phyloP scores from a whole-genome alignment of 2,113 vertebrate species.

The Felis catus region DNA sequence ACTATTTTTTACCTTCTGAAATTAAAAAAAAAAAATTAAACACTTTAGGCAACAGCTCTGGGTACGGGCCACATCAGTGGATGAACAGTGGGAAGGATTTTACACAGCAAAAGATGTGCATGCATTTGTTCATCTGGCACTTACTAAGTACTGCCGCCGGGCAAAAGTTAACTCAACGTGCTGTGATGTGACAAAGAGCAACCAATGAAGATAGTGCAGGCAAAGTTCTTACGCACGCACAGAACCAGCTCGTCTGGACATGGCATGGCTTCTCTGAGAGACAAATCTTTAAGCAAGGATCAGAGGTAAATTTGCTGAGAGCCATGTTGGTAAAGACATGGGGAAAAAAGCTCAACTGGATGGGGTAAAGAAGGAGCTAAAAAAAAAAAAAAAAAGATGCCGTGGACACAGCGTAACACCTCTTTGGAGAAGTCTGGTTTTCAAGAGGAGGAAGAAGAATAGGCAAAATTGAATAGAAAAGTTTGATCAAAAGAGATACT shows the following conservation, averaged over 20 bases:
- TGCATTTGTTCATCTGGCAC: not conserved
- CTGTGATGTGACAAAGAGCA: not conserved
- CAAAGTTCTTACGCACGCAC: not conserved
- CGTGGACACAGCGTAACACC: not conserved
- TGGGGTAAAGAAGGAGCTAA: not conserved
- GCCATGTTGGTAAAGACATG: not conserved
- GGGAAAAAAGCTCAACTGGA: accelerated
- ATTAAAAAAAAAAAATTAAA: not conserved
- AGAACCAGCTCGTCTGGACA: not conserved
- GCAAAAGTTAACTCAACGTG: not conserved
- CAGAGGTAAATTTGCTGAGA: not conserved
- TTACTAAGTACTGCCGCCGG: not conserved
- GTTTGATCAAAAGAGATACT: not conserved
- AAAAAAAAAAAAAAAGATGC: not conserved
- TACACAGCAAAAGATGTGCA: not conserved
- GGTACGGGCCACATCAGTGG: not conserved
- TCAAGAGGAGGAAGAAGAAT: not conserved
- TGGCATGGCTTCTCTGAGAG: not conserved
- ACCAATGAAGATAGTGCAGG: not conserved
- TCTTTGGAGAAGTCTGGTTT: not conserved
- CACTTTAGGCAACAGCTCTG: not conserved
- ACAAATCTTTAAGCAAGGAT: not conserved
- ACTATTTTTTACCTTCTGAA: slow-evolving; percentile 52
- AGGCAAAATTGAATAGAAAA: not conserved
- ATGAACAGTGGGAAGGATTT: not conserved